Evolutionary conservation across 1,140 invertebrate genomes (phyloP).

Genomic region (Pogonomyrmex barbatus): DNA sequence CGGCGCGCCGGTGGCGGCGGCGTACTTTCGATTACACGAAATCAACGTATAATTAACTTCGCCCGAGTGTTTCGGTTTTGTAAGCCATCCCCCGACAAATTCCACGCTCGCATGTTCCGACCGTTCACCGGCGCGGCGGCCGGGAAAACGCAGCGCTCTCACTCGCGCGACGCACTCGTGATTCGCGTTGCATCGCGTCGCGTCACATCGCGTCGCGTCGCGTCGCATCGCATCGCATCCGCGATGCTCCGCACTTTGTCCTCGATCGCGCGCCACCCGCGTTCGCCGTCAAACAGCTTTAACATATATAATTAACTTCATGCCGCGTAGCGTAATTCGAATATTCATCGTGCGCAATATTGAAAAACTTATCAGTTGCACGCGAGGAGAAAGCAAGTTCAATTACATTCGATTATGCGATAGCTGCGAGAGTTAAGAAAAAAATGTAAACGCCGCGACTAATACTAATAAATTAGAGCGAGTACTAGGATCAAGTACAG

Average conservation of each 20-base stretch:
- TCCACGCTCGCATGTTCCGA: slow-evolving; percentile 11
- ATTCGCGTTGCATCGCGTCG: slow-evolving; percentile 13
- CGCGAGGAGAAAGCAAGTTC: neutral
- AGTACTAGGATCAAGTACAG: neutral
- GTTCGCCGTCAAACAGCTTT: slow-evolving; percentile 33
- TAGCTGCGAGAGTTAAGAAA: neutral
- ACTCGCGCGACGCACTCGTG: neutral
- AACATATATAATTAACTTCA: slow-evolving; percentile 43
- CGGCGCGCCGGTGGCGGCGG: neutral
- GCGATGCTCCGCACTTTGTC: slow-evolving; percentile 19
- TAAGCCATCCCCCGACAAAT: slow-evolving; percentile 28
- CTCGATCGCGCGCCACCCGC: neutral
- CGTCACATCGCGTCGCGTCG: neutral
- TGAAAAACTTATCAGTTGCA: neutral
- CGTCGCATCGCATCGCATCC: neutral
- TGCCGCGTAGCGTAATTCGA: neutral
- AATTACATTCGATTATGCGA: neutral
- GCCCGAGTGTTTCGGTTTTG: slow-evolving; percentile 48
- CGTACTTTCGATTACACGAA: slow-evolving; percentile 51
- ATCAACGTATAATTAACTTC: slow-evolving; percentile 56
- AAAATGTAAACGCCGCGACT: neutral
- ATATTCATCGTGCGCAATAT: neutral
- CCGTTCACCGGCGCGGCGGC: neutral
- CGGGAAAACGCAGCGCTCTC: slow-evolving; percentile 2
- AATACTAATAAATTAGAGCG: neutral